A percentile compares a stretch with the other conserved stretches of the same genome.
Evolutionary conservation across 2,113 vertebrate species (phyloP).

Genomic region (Etia nguti): DNA sequence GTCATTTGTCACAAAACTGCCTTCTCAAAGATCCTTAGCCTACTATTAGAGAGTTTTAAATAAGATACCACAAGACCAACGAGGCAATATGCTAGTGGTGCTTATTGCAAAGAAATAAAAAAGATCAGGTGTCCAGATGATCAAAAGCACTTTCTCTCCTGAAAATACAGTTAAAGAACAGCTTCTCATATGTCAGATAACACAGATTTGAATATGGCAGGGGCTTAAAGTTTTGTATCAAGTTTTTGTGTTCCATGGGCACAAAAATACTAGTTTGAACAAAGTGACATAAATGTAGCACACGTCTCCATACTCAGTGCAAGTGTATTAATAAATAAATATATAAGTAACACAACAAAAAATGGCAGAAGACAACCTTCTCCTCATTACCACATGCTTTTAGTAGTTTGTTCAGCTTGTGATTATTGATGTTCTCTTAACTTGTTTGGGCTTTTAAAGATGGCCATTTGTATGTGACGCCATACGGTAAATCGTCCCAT

Average conservation of each 20-base stretch:
- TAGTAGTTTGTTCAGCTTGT: background rate
- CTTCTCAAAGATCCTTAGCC: background rate
- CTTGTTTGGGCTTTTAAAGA: background rate
- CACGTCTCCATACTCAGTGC: background rate
- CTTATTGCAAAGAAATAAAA: background rate
- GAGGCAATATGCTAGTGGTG: background rate
- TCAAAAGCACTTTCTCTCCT: background rate
- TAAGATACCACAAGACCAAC: background rate
- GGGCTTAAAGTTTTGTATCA: fast-evolving
- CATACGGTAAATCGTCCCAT: background rate
- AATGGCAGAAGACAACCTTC: background rate
- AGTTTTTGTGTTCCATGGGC: background rate
- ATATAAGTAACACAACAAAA: background rate
- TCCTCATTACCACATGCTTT: background rate
- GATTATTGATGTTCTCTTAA: background rate
- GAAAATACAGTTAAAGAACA: background rate
- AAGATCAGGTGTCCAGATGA: background rate
- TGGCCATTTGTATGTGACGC: background rate
- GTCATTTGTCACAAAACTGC: background rate
- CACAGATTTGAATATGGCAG: background rate
- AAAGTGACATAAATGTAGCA: background rate
- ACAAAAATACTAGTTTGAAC: background rate
- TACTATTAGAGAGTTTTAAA: background rate
- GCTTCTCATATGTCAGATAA: background rate
- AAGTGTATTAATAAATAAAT: background rate